Base-by-base conservation (phyloP, 2,888 invertebrate species). In the Caenorhabditis plicata region DNA sequence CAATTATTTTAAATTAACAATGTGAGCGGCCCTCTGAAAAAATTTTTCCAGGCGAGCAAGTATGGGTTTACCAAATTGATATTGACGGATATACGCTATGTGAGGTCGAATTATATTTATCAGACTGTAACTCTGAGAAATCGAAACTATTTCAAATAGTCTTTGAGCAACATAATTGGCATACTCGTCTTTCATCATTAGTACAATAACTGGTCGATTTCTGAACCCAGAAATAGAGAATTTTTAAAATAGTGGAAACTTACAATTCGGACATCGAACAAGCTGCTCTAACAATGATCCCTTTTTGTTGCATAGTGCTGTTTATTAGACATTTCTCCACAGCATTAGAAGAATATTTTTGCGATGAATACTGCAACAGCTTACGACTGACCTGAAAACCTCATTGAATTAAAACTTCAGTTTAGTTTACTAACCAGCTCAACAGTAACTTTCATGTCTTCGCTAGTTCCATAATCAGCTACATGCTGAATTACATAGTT, bases 161-260 rank as follows among this genome's bases (percentile, higher is more conserved):
- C 95, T 95, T 85, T 98, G 98, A 48, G 98, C 94, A 77, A 98
- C 96, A 85, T 98, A 98, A 85, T 98, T 98, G 64, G 96, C 98
- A 85, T 92, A 98, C 85, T 96, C 95, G 85, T 96, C 96, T 86
- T 96, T 96, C 96, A 96, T 96, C 85, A 85, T 85, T 11, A 82
- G 81, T 64, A 83, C 82, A 48, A 85, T 75, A 36, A 83, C 81
- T 15, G 55, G 62, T 13, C 36, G 29, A 13, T 23, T 25, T 1
- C 52, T 58, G 29, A 27, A 46, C 26, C 32, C 13, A 27, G 15
- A 53, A 31, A n/a, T 42, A 19, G 20, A 5, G n/a, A 19, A 9
- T n/a, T 31, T 20, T 25, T 27, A 22, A 32, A 32, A 15, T 25
- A 41, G 17, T 31, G n/a, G n/a, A 43, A 36, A 52, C 69, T 51